Evolutionary conservation across 2,113 vertebrate species (phyloP).

Genomic region (Syngnathus scovelli): DNA sequence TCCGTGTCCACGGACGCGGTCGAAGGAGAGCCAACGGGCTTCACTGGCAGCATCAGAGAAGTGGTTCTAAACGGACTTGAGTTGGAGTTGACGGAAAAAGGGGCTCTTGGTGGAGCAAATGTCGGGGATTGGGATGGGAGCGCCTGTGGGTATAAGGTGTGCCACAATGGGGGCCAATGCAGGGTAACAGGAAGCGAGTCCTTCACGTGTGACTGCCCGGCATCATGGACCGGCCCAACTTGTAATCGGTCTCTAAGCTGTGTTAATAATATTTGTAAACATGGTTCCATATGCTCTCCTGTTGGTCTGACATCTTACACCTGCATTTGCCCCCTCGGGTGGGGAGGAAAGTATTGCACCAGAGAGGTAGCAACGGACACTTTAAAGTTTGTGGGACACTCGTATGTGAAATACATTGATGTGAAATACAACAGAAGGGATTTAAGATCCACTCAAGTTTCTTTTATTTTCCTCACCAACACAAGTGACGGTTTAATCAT

Average conservation of each 20-base stretch:
- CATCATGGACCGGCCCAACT: slow-evolving; percentile 65
- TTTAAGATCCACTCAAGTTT: slow-evolving; percentile 66
- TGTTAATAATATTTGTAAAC: slow-evolving; percentile 62
- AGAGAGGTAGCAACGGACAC: slow-evolving; percentile 57
- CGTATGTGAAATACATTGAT: slow-evolving; percentile 79
- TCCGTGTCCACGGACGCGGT: slow-evolving; percentile 66
- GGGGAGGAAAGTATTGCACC: slow-evolving; percentile 73
- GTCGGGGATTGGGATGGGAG: slow-evolving; percentile 84
- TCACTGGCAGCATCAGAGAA: slow-evolving; percentile 77
- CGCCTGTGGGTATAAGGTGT: slow-evolving; percentile 76
- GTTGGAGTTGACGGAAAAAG: slow-evolving; percentile 72
- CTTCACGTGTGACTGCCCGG: slow-evolving; percentile 73
- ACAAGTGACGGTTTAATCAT: slow-evolving; percentile 68
- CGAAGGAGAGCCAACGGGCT: slow-evolving; percentile 68
- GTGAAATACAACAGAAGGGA: slow-evolving; percentile 69
- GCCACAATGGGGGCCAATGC: slow-evolving; percentile 73
- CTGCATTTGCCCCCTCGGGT: slow-evolving; percentile 76
- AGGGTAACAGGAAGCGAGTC: slow-evolving; percentile 31
- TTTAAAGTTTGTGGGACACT: slow-evolving; percentile 73
- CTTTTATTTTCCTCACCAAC: slow-evolving; percentile 75
- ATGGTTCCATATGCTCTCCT: slow-evolving; percentile 68
- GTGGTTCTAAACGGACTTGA: slow-evolving; percentile 71
- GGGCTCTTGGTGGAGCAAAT: slow-evolving; percentile 72
- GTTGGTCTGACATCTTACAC: slow-evolving; percentile 58
- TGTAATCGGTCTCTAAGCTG: slow-evolving; percentile 74